A percentile compares a stretch with the other conserved stretches of the same genome.
phyloP scores from a whole-genome alignment of 1,140 invertebrate genomes.

The Musca domestica region DNA sequence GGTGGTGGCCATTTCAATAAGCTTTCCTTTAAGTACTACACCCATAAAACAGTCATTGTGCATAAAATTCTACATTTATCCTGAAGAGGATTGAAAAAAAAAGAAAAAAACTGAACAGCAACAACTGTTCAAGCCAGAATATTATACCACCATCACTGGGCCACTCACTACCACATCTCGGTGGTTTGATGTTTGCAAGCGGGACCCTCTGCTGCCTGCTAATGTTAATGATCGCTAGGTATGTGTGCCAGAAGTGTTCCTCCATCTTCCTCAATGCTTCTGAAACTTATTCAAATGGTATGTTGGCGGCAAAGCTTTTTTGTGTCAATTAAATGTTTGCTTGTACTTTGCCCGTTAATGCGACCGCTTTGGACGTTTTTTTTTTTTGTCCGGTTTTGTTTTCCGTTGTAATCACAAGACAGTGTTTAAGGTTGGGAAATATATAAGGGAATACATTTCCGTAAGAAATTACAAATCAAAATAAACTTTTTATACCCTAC shows the following conservation, averaged over 20 bases:
- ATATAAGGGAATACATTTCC: too few species aligned
- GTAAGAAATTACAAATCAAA: too few species aligned
- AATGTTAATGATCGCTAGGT: too few species aligned
- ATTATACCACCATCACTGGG: too few species aligned
- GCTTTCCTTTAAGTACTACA: slow-evolving; percentile 1
- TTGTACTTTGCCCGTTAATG: slow-evolving; percentile 1
- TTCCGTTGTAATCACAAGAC: not conserved
- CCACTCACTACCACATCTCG: too few species aligned
- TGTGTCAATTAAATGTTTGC: slow-evolving; percentile 27
- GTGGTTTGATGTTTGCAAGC: too few species aligned
- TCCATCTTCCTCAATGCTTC: too few species aligned
- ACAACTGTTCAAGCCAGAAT: not conserved
- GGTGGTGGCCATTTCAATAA: too few species aligned
- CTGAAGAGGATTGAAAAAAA: not conserved
- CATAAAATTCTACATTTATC: slow-evolving; percentile 14
- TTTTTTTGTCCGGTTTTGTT: not conserved
- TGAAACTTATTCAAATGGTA: not conserved
- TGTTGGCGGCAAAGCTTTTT: slow-evolving; percentile 23
- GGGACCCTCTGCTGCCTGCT: not conserved
- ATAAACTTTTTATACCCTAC: too few species aligned
- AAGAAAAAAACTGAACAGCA: not conserved
- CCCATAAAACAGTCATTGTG: slow-evolving; percentile 21
- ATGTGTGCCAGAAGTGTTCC: too few species aligned
- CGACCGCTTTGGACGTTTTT: not conserved
- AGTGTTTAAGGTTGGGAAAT: too few species aligned